Conservation (phyloP, 2,113 vertebrate species). For the Aplodontia rufa region DNA sequence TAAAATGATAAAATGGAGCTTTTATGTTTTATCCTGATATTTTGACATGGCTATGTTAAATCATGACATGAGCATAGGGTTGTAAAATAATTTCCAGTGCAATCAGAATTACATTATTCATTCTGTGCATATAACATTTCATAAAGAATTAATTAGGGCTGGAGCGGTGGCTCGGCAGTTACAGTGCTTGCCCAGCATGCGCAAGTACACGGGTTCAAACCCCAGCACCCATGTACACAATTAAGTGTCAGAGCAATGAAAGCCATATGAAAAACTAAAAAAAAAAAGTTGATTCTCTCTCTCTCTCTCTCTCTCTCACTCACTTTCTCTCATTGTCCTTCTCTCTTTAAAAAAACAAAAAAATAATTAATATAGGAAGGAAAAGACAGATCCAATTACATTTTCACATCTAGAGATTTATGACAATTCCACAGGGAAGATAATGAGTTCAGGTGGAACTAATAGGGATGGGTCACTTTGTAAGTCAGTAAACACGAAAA, state of each 20-base stretch:
- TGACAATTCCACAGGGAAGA: not conserved
- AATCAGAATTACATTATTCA: not conserved
- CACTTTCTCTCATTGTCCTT: too few species aligned
- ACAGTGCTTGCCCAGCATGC: too few species aligned
- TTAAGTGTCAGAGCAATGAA: too few species aligned
- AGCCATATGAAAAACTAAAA: too few species aligned
- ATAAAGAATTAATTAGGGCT: not conserved
- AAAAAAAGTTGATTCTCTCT: too few species aligned
- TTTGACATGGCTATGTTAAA: not conserved
- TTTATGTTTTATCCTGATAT: not conserved
- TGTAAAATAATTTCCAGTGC: not conserved
- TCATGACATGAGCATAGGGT: not conserved
- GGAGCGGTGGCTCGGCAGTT: too few species aligned
- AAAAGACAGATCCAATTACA: not conserved
- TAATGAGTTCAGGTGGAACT: not conserved
- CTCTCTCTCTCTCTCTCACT: too few species aligned
- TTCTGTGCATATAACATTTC: not conserved
- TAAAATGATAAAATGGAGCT: not conserved
- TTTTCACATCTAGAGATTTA: not conserved
- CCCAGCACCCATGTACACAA: too few species aligned
- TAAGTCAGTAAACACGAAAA: not conserved
- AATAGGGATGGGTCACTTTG: not conserved
- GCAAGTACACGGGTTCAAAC: too few species aligned
- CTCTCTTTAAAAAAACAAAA: too few species aligned
- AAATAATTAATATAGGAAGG: not conserved